A percentile compares a stretch with the other conserved stretches of the same genome.
These are phyloP conservation scores for Drosophila sechellia DNA, from an alignment of 1,140 invertebrate genomes.

Conservation along the genomic window DNA sequence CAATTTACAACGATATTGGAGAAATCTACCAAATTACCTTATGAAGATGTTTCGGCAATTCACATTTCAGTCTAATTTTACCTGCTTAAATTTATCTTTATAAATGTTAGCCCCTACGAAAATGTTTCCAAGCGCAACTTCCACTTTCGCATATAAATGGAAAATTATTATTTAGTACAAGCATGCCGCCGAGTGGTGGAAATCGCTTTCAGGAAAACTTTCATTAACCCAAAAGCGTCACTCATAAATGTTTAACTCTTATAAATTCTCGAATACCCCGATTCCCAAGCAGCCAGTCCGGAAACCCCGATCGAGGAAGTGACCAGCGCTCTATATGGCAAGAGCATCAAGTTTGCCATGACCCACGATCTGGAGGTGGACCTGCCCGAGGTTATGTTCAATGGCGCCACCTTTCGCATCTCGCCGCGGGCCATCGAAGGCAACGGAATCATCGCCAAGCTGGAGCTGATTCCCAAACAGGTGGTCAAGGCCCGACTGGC, in stretches of 20 bases:
- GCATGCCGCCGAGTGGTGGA: conserved; percentile 17
- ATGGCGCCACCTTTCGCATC: conserved; percentile 89
- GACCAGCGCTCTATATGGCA: conserved; percentile 88
- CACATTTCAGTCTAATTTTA: too few species aligned
- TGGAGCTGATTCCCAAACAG: conserved; percentile 88
- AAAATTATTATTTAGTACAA: too few species aligned
- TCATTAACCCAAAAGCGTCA: conserved; percentile 67
- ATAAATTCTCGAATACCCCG: background rate
- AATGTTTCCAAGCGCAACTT: too few species aligned
- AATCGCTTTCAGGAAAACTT: conserved; percentile 43
- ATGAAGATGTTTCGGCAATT: too few species aligned
- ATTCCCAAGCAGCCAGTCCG: conserved; percentile 37
- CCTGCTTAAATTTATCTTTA: too few species aligned
- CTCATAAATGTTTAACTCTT: conserved; percentile 11
- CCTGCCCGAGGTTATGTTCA: conserved; percentile 89
- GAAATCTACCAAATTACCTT: too few species aligned
- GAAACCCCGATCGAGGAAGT: conserved; percentile 89
- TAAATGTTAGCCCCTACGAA: too few species aligned
- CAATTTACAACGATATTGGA: too few species aligned
- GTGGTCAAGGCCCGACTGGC: conserved; percentile 83
- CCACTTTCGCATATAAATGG: too few species aligned
- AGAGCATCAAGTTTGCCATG: conserved; percentile 89
- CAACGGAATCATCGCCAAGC: conserved; percentile 89
- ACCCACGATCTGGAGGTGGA: conserved; percentile 90
- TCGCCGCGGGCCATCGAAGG: conserved; percentile 90